phyloP scores from a whole-genome alignment of 1,140 invertebrate genomes.

The Periplaneta americana region DNA sequence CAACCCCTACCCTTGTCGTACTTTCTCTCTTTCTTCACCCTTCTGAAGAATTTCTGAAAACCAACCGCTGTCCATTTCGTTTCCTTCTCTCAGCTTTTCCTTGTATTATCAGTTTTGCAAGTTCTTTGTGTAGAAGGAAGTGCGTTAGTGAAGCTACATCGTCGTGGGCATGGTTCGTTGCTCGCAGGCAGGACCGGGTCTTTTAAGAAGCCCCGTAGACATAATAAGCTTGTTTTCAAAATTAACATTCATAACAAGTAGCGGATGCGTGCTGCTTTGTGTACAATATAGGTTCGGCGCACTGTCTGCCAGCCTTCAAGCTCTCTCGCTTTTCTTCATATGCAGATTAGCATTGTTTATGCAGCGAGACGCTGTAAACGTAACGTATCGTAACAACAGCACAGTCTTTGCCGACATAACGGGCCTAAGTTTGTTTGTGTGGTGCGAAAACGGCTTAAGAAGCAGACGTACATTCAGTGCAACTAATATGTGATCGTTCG shows the following conservation, averaged over 20 bases:
- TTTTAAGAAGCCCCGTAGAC: neutral
- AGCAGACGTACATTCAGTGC: too few species aligned
- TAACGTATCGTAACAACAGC: too few species aligned
- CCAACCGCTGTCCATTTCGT: neutral
- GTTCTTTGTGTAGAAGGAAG: neutral
- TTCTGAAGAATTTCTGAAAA: too few species aligned
- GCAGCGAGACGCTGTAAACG: neutral
- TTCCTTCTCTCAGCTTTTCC: neutral
- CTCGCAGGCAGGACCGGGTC: neutral
- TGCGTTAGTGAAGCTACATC: too few species aligned
- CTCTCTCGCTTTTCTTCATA: too few species aligned
- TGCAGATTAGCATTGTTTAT: neutral
- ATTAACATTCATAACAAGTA: neutral
- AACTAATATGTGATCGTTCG: too few species aligned
- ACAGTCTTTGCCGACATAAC: too few species aligned
- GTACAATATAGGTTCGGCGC: neutral
- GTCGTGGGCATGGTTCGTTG: neutral
- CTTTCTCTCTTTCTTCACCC: too few species aligned
- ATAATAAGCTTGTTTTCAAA: neutral
- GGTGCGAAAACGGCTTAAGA: too few species aligned
- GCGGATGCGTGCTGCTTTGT: neutral
- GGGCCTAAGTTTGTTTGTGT: too few species aligned
- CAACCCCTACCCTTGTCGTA: neutral
- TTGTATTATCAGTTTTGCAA: too few species aligned
- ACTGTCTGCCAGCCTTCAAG: too few species aligned